Conservation (phyloP, 1,140 invertebrate genomes). For the Arion vulgaris region DNA sequence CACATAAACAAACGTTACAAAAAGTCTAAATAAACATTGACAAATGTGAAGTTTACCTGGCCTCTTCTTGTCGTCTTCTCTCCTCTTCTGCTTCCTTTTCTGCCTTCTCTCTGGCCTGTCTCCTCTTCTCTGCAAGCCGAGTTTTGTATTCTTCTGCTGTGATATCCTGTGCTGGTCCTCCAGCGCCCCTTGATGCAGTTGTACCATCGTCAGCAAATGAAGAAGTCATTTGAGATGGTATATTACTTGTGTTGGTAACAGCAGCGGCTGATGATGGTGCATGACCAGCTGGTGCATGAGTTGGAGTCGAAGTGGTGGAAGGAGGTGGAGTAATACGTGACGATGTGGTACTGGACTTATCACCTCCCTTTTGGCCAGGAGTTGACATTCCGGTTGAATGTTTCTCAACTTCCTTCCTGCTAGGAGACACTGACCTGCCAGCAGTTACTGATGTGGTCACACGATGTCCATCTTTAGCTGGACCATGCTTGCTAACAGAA, state of each 20-base stretch:
- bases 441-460: neutral
- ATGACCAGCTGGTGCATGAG: slow-evolving; percentile 23
- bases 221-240: slow-evolving; percentile 5
- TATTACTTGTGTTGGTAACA: slow-evolving; percentile 12
- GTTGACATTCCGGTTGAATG: neutral
- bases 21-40: no score
- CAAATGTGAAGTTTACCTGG: slow-evolving; percentile 47
- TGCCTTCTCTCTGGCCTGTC: slow-evolving; percentile 67
- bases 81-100: slow-evolving; percentile 68
- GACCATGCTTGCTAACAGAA: slow-evolving; percentile 15
- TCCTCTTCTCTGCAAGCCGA: slow-evolving; percentile 67
- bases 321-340: slow-evolving; percentile 41
- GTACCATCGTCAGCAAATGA: neutral
- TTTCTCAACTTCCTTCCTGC: neutral
- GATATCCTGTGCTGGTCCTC: slow-evolving; percentile 39
- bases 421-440: slow-evolving; percentile 6
- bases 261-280: slow-evolving; percentile 34
- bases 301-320: slow-evolving; percentile 31
- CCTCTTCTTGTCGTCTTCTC: slow-evolving; percentile 61
- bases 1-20: no score
- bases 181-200: slow-evolving; percentile 1
- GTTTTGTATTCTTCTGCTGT: slow-evolving; percentile 67
- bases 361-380: slow-evolving; percentile 1
- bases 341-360: slow-evolving; percentile 30
- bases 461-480: neutral